phyloP scores from a whole-genome alignment of 2,797 vertebrate species.

The Lepilemur septentrionalis region DNA sequence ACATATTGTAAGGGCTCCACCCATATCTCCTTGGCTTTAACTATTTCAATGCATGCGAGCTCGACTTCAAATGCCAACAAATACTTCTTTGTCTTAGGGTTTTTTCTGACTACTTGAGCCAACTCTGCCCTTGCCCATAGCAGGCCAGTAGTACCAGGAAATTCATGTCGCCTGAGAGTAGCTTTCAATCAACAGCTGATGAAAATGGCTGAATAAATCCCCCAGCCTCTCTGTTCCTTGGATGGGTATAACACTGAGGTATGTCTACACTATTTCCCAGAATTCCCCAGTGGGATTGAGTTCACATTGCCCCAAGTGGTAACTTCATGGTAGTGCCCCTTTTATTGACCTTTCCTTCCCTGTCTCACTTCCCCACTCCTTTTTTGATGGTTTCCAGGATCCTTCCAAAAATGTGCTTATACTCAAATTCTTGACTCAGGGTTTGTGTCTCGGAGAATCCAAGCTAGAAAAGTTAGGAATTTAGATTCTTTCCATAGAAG shows the following conservation, averaged over 20 bases:
- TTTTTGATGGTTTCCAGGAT: constrained; percentile 31
- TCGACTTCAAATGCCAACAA: constrained; percentile 1
- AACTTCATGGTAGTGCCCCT: background rate
- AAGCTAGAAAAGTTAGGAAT: background rate
- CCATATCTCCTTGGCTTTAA: background rate
- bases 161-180: background rate
- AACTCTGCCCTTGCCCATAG: background rate
- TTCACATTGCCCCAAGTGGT: background rate
- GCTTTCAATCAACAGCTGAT: background rate
- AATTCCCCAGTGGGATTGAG: background rate
- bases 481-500: background rate
- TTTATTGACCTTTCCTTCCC: constrained; percentile 36
- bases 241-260: background rate
- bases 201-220: background rate
- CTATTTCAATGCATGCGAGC: background rate
- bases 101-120: background rate
- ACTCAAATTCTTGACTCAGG: background rate
- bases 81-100: background rate
- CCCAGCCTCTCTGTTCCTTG: background rate
- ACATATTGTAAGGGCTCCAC: background rate
- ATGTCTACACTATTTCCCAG: background rate
- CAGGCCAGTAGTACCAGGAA: background rate
- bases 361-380: background rate
- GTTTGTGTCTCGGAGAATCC: background rate
- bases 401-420: background rate